A percentile compares a stretch with the other conserved stretches of the same genome.
phyloP scores from a whole-genome alignment of 1,140 invertebrate species.

The Nephotettix cincticeps region DNA sequence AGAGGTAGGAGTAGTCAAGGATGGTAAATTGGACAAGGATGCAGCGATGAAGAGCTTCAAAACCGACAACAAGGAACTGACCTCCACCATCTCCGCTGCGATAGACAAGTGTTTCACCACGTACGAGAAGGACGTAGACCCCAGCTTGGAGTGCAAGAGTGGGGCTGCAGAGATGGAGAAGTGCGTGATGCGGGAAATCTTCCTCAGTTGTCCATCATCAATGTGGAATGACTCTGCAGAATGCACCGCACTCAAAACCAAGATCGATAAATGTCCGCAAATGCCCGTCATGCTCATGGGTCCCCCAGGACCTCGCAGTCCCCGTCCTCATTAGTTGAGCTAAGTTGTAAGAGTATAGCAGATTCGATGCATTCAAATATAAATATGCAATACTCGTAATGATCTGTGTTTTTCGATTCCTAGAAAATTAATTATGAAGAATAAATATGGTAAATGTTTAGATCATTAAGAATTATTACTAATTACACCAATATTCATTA shows the following conservation, averaged over 20 bases:
- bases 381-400: too few species aligned
- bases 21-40: background rate
- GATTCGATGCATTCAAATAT: too few species aligned
- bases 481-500: too few species aligned
- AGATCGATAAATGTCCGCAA: background rate
- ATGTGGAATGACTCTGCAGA: background rate
- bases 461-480: too few species aligned
- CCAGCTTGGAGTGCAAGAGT: slow-evolving; percentile 7
- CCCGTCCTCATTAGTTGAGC: too few species aligned
- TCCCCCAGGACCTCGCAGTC: background rate
- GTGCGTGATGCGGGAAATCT: background rate
- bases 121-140: background rate
- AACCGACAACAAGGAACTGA: background rate
- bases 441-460: too few species aligned
- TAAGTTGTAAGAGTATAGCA: too few species aligned
- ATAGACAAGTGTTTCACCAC: background rate
- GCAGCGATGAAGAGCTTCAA: background rate
- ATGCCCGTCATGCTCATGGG: background rate
- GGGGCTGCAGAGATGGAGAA: background rate
- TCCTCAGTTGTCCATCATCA: background rate
- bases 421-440: too few species aligned
- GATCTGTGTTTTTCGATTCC: too few species aligned
- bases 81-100: background rate
- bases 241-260: background rate
- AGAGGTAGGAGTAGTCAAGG: background rate